phyloP scores from a whole-genome alignment of 2,113 vertebrate species.

The Apodemus sylvaticus region DNA sequence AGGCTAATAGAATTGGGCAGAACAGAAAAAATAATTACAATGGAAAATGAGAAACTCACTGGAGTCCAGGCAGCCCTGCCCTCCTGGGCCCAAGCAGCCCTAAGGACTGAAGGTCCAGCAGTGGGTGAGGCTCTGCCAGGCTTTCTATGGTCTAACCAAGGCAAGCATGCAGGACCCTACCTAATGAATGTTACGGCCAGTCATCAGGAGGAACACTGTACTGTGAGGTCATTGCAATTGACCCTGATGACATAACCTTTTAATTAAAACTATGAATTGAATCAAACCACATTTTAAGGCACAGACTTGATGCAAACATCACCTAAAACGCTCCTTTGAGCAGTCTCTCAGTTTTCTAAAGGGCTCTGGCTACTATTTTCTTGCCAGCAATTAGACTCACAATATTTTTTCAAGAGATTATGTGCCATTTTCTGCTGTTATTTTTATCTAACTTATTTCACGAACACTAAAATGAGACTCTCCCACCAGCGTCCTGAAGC shows the following conservation, averaged over 20 bases:
- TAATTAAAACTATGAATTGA: not conserved
- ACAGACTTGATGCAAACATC: not conserved
- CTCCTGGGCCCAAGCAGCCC: not conserved
- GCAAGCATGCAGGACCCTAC: not conserved
- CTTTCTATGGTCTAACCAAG: not conserved
- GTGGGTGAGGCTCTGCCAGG: not conserved
- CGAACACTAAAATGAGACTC: constrained; percentile 9
- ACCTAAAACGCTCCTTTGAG: not conserved
- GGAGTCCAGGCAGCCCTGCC: not conserved
- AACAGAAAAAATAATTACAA: not conserved
- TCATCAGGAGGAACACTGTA: not conserved
- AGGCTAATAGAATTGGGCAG: not conserved
- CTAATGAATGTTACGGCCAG: not conserved
- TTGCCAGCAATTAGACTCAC: constrained; percentile 9
- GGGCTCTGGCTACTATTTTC: not conserved
- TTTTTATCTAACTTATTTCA: constrained; percentile 49
- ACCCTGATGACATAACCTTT: constrained; percentile 10
- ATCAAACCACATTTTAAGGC: constrained; percentile 24
- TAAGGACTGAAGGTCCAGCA: not conserved
- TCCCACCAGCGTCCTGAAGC: not conserved
- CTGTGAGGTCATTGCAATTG: not conserved
- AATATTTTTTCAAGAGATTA: not conserved
- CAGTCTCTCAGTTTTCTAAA: not conserved
- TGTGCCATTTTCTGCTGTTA: not conserved
- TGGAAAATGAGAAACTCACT: constrained; percentile 23